Conservation (phyloP, 2,888 invertebrate genomes). For the Uropetala carovei region DNA sequence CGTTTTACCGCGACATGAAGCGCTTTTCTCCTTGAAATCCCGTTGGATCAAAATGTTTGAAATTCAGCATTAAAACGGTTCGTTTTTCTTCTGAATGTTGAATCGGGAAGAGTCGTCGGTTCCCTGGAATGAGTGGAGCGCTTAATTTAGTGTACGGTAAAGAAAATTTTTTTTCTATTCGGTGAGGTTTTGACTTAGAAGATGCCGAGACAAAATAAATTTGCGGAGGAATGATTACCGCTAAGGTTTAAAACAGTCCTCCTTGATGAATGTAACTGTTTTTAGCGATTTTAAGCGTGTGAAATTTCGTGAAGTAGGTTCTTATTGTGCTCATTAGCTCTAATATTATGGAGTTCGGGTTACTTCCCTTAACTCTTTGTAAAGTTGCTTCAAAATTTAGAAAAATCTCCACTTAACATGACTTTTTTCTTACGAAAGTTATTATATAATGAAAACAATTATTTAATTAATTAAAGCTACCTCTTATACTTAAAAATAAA, state of each 20-base stretch:
- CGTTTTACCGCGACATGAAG: slow-evolving; percentile 19
- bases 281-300: neutral
- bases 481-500: no score
- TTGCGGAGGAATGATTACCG: neutral
- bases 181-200: neutral
- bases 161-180: neutral
- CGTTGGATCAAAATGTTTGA: slow-evolving; percentile 40
- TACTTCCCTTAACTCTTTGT: no score
- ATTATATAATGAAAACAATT: no score
- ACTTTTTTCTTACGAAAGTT: no score
- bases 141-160: neutral
- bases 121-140: neutral
- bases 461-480: no score
- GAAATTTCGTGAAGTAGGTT: neutral
- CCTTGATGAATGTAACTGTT: neutral
- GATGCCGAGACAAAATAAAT: neutral
- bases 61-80: slow-evolving; percentile 39
- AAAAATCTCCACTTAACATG: no score
- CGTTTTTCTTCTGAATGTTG: slow-evolving; percentile 16
- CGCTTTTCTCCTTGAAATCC: slow-evolving; percentile 6
- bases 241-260: neutral
- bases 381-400: no score
- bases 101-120: neutral
- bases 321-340: neutral
- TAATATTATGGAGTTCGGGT: neutral